Evolutionary conservation across 2,113 vertebrate species (phyloP).

Genomic region (Sinocyclocheilus anshuiensis): DNA sequence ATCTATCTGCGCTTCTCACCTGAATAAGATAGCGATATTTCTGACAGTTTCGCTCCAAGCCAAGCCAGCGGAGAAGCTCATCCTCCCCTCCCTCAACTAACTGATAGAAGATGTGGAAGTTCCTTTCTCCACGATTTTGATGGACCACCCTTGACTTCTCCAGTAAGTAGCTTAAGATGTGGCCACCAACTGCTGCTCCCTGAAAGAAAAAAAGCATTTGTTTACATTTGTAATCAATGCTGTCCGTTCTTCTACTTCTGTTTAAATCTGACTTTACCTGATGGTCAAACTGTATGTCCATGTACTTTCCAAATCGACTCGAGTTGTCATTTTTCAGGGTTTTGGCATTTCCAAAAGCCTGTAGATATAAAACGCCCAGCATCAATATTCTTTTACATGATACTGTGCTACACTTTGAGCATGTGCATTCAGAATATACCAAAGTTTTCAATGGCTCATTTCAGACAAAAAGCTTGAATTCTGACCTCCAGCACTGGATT

Average conservation of each 20-base stretch:
- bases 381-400: background rate
- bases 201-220: slow-evolving; percentile 53
- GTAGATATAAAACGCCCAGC: background rate
- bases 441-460: background rate
- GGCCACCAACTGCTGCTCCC: slow-evolving; percentile 92
- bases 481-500: slow-evolving; percentile 94
- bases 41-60: slow-evolving; percentile 83
- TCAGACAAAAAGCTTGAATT: slow-evolving; percentile 59
- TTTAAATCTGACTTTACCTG: slow-evolving; percentile 76
- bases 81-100: slow-evolving; percentile 88
- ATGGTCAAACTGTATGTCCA: slow-evolving; percentile 97
- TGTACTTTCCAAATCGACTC: slow-evolving; percentile 97
- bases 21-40: slow-evolving; percentile 89
- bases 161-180: slow-evolving; percentile 93
- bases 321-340: slow-evolving; percentile 97
- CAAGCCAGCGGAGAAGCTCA: slow-evolving; percentile 81
- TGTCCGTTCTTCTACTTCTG: background rate
- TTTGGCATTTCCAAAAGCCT: slow-evolving; percentile 98
- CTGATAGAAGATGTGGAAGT: slow-evolving; percentile 98
- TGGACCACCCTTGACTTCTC: slow-evolving; percentile 94
- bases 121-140: slow-evolving; percentile 93
- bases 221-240: background rate
- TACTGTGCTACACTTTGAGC: background rate
- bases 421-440: background rate
- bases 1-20: slow-evolving; percentile 64